phyloP scores from a whole-genome alignment of 2,113 vertebrate genomes.

The Thamnophis sirtalis region DNA sequence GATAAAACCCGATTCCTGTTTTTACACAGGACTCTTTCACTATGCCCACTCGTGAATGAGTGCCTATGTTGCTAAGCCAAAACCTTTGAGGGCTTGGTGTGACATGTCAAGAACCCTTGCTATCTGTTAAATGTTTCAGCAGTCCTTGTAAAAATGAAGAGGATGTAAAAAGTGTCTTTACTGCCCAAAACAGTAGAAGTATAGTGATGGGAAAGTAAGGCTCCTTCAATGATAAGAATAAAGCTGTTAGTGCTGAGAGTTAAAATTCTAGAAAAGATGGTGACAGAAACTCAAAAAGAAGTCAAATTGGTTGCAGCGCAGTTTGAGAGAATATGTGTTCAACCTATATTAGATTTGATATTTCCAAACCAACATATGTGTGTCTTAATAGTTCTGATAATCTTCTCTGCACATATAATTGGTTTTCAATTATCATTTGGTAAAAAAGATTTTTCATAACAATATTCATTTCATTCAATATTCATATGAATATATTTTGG shows the following conservation, averaged over 20 bases:
- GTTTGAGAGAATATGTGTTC: not conserved
- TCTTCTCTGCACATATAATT: not conserved
- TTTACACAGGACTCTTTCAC: not conserved
- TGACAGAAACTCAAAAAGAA: not conserved
- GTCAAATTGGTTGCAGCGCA: too few relatives aligned
- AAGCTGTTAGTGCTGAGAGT: not conserved
- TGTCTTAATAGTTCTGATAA: not conserved
- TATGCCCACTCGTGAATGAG: not conserved
- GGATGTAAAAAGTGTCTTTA: not conserved
- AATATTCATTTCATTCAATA: too few relatives aligned
- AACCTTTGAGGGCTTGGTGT: not conserved
- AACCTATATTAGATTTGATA: not conserved
- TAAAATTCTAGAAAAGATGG: not conserved
- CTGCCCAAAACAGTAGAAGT: not conserved
- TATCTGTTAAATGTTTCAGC: not conserved
- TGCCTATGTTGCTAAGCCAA: not conserved
- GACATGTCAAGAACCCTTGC: not conserved
- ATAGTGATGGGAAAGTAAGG: not conserved
- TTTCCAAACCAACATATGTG: not conserved
- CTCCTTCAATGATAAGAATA: not conserved
- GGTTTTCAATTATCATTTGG: not conserved
- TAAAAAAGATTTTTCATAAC: not conserved
- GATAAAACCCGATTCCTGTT: not conserved
- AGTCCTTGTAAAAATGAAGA: not conserved
- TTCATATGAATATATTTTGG: too few relatives aligned